These are phyloP conservation scores for Anser brachyrhynchus DNA, from an alignment of 2,113 vertebrate species.

Conservation along the genomic window DNA sequence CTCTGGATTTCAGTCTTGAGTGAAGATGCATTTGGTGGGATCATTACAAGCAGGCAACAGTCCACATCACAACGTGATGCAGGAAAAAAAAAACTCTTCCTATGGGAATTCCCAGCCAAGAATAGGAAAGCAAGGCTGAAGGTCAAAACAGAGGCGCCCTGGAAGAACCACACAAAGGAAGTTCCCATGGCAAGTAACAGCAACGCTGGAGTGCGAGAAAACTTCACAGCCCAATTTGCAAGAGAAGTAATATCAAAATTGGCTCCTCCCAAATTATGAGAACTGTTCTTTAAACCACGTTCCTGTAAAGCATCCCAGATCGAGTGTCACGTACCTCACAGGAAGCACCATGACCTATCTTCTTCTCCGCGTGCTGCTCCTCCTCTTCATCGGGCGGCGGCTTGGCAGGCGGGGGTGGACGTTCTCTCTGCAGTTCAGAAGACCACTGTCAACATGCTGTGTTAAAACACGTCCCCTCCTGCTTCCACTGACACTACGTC, in stretches of 20 bases:
- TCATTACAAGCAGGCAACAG: neutral
- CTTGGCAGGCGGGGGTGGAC: conserved; percentile 81
- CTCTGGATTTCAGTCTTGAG: neutral
- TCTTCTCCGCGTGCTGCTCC: conserved; percentile 73
- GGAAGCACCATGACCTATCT: conserved; percentile 48
- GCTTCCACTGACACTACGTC: neutral
- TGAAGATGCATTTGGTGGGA: conserved; percentile 30
- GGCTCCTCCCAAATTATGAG: neutral
- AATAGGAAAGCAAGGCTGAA: conserved; percentile 52
- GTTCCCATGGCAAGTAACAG: conserved; percentile 48
- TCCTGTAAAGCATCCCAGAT: neutral
- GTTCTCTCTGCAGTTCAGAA: conserved; percentile 82
- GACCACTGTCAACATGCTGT: neutral
- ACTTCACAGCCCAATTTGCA: neutral
- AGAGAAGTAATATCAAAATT: neutral
- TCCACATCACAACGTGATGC: neutral
- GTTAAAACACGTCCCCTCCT: neutral
- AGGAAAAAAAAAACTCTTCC: conserved; percentile 21
- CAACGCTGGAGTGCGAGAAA: neutral
- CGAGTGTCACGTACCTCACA: conserved; percentile 62
- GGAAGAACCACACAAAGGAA: conserved; percentile 38
- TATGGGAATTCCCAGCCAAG: conserved; percentile 47
- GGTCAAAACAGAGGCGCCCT: conserved; percentile 47
- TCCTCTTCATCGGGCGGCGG: conserved; percentile 87
- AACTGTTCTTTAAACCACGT: neutral